Evolutionary conservation across 1,140 invertebrate genomes (phyloP).

Genomic region (Neodiprion virginianus): DNA sequence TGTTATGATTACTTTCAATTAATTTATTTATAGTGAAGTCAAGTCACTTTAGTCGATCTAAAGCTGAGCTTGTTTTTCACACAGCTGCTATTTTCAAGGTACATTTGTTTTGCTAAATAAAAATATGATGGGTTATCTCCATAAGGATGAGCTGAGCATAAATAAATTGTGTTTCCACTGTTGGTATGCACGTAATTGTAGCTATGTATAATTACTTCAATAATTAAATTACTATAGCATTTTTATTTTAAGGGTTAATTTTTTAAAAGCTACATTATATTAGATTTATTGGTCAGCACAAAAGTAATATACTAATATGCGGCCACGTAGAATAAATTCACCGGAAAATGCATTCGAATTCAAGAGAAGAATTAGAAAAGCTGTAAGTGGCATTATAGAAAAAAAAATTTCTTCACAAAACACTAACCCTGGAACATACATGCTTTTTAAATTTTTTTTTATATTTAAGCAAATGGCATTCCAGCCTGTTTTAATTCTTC

Average conservation of each 20-base stretch:
- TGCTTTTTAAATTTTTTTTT: too few species aligned
- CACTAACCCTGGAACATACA: too few species aligned
- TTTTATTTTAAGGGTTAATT: too few species aligned
- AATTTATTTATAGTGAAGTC: background rate
- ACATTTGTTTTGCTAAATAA: background rate
- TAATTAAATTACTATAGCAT: background rate
- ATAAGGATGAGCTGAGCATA: background rate
- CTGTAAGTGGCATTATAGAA: too few species aligned
- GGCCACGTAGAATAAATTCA: background rate
- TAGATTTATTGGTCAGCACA: constrained; percentile 2
- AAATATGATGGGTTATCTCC: background rate
- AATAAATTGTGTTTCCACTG: background rate
- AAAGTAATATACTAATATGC: background rate
- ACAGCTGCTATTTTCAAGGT: background rate
- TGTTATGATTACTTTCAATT: background rate
- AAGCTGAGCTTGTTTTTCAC: background rate
- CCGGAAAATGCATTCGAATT: background rate
- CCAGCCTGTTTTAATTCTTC: too few species aligned
- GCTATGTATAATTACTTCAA: background rate
- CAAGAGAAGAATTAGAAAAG: too few species aligned
- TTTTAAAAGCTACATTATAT: background rate
- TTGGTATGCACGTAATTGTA: background rate
- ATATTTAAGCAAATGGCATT: too few species aligned
- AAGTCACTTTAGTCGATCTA: background rate
- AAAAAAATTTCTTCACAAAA: too few species aligned